These are phyloP conservation scores for Gnatocerus cornutus DNA, from an alignment of 2,888 invertebrate species.

Conservation along the genomic window DNA sequence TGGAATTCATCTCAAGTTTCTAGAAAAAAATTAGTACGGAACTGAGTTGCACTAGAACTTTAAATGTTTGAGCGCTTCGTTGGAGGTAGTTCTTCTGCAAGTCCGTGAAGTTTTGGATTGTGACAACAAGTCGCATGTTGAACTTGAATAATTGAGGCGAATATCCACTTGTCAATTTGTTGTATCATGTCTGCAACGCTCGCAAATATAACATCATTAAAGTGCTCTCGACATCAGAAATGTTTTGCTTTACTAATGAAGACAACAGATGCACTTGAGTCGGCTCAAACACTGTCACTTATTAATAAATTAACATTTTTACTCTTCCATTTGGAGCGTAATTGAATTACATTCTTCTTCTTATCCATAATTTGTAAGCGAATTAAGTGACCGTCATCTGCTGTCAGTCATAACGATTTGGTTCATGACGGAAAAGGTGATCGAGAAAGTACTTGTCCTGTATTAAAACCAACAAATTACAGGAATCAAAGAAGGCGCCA, in stretches of 20 bases:
- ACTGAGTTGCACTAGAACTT: too few species aligned
- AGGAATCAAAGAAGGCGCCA: constrained; percentile 20
- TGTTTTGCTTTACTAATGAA: constrained; percentile 65
- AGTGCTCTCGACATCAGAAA: constrained; percentile 62
- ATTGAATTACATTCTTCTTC: constrained; percentile 42
- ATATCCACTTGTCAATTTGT: constrained; percentile 66
- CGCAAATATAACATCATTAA: constrained; percentile 66
- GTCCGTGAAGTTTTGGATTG: constrained; percentile 24
- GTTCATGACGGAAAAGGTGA: constrained; percentile 23
- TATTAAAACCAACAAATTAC: constrained; percentile 34
- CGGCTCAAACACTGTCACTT: constrained; percentile 52
- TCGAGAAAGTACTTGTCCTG: constrained; percentile 32
- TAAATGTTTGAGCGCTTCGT: too few species aligned
- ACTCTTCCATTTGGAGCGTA: constrained; percentile 36
- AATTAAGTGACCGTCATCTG: constrained; percentile 28
- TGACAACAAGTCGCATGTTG: constrained; percentile 49
- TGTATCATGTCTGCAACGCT: constrained; percentile 61
- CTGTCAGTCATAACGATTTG: constrained; percentile 28
- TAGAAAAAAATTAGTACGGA: too few species aligned
- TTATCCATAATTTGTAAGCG: constrained; percentile 43
- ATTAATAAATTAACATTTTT: constrained; percentile 53
- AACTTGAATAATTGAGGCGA: constrained; percentile 64
- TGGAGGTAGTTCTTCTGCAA: too few species aligned
- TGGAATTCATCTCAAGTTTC: too few species aligned
- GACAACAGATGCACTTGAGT: constrained; percentile 60